Evolutionary conservation across 53 echinoderm and acorn worm genomes (phyloP), one percentile per base, ranked within the genome.

Genomic region (Holothuria leucospilota): DNA sequence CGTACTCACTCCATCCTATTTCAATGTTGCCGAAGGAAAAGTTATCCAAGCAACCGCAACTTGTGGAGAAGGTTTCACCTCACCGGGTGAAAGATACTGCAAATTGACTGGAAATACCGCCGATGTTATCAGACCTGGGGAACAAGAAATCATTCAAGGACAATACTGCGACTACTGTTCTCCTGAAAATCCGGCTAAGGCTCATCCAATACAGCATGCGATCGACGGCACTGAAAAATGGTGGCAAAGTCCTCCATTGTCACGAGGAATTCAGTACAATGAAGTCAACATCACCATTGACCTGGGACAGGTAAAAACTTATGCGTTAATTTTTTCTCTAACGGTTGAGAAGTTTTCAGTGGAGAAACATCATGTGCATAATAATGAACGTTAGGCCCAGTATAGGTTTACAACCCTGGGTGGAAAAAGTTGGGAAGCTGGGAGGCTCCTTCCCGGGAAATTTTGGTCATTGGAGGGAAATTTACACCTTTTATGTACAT

Each of bases 241-340:
- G 96, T 96, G 96, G 96, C 96, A 96, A 72, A 96, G 96, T 60
- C 94, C 96, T 25, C 96, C 96, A 14, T 87, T 96, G 11, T 96
- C 96, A 3, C 46, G 92, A 20, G 80, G 60, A 27, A 82, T 21
- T 7, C 86, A 91, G 68, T 94, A 68, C 78, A 94, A 94, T 68
- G 89, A 87, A 86, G 96, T 96, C 82, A 94, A 96, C 71, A 66
- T 96, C 59, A 96, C 96, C 51, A 84, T 96, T 71, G 91, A 94
- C 69, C 70, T 96, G 68, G 96, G 94, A 41, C 96, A 96, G 94
- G 96, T 96, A 91, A 78, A 63, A 40, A 40, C 52, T 52, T 13
- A 52, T 2, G 52, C 2, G n/a, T n/a, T n/a, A n/a, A n/a, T n/a
- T n/a, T n/a, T n/a, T n/a, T n/a, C n/a, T n/a, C n/a, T n/a, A n/a